Percentiles rank a stretch among this genome's conserved stretches.
Evolutionary conservation across 2,888 invertebrate genomes (phyloP).

Genomic region (Reticulitermes lucifugus): DNA sequence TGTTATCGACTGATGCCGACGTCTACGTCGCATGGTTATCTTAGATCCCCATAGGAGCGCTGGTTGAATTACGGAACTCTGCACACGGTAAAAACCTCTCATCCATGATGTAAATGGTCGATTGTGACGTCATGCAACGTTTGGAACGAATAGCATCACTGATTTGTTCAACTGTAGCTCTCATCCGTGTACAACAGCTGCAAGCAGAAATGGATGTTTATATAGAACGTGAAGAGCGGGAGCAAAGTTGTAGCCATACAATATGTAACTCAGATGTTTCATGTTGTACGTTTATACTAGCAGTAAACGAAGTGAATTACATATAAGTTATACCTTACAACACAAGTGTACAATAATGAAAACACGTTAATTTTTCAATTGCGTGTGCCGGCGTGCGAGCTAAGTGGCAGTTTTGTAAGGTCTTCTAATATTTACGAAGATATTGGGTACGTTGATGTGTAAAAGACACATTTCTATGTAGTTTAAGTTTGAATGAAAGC

Average conservation of each 20-base stretch:
- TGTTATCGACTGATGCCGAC: no score
- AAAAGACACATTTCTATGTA: background rate
- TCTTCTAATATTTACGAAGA: background rate
- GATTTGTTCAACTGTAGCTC: no score
- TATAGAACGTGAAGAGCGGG: background rate
- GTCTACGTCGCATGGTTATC: no score
- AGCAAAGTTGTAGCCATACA: background rate
- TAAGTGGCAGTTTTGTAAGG: background rate
- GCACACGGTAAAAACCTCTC: no score
- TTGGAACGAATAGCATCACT: no score
- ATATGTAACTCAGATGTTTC: background rate
- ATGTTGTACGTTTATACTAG: background rate
- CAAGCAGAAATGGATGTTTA: constrained; percentile 5
- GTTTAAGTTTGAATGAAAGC: background rate
- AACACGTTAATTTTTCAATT: background rate
- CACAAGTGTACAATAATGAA: background rate
- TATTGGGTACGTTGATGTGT: background rate
- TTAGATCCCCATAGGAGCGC: no score
- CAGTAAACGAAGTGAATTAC: background rate
- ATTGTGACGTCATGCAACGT: no score
- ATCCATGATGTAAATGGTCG: no score
- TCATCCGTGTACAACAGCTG: background rate
- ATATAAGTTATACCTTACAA: background rate
- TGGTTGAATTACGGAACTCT: no score
- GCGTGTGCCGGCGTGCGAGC: background rate